These are phyloP conservation scores for Eupithecia vulgata DNA, from an alignment of 2,888 invertebrate genomes.

Conservation along the genomic window DNA sequence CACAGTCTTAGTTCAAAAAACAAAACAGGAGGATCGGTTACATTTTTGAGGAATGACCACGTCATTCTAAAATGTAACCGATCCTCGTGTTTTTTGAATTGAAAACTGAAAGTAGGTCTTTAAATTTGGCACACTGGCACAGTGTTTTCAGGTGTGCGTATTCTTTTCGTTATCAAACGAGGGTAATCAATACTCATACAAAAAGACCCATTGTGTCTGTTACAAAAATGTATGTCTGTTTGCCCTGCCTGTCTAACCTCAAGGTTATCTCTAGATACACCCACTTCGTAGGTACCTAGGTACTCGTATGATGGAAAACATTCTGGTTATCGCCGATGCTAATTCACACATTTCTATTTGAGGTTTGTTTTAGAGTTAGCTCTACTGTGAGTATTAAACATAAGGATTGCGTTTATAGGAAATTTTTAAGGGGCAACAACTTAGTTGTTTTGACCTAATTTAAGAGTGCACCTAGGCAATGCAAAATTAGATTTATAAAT, in stretches of 20 bases:
- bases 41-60: too few relatives aligned
- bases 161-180: slow-evolving; percentile 39
- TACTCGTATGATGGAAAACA: slow-evolving; percentile 53
- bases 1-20: not conserved
- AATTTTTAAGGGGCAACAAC: too few relatives aligned
- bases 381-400: not conserved
- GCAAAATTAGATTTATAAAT: too few relatives aligned
- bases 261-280: slow-evolving; percentile 3
- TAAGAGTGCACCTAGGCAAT: too few relatives aligned
- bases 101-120: slow-evolving; percentile 2
- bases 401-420: not conserved
- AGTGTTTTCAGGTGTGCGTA: slow-evolving; percentile 58
- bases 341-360: slow-evolving; percentile 65
- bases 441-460: too few relatives aligned
- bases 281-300: too few relatives aligned
- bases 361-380: slow-evolving; percentile 48
- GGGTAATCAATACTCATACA: slow-evolving; percentile 33
- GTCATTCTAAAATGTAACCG: too few relatives aligned
- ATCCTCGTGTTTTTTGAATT: too few relatives aligned
- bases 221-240: slow-evolving; percentile 31
- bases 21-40: not conserved
- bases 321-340: slow-evolving; percentile 54
- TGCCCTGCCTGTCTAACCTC: slow-evolving; percentile 21
- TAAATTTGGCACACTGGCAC: slow-evolving; percentile 36
- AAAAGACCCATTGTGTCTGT: slow-evolving; percentile 31